Evolutionary conservation across 2,888 invertebrate species (phyloP), one percentile per base, ranked within the genome.

Genomic region (Ormyrus nitidulus): DNA sequence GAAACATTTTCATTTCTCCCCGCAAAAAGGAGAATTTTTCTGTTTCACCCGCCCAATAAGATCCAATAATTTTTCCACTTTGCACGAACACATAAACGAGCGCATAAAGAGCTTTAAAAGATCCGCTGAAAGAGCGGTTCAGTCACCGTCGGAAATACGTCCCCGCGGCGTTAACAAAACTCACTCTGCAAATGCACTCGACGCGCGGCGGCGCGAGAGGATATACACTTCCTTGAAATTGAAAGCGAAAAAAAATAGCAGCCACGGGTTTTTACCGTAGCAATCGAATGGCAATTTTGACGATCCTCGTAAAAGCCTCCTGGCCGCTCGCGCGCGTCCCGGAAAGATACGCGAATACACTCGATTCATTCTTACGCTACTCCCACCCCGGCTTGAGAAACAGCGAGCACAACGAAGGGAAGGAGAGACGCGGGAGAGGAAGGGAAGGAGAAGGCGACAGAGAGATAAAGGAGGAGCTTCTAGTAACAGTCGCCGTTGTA

Each of bases 241-340:
- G 56, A 74, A 65, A 5, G 10, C 7, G 44, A 10, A 71, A 59
- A 59, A 59, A 71, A 58, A 59, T 13, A 8, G 10, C 70, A 58
- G 8, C 49, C n/a, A 61, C 34, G 8, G 19, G 44, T 19, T 70
- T 59, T 58, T 59, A 70, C n/a, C n/a, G 9, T 61, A 54, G 10
- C 71, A 58, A 71, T 77, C 46, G 59, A 77, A 77, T 56, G 53
- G 66, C 72, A 65, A 72, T 77, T 71, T 51, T 77, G 61, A 72
- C 61, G 72, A 77, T 77, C 46, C 77, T 71, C 71, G 61, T 77
- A 77, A 71, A 71, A 77, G 71, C 34, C 34, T 4, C 34, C 34
- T 34, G 34, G 34, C 19, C 61, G 53, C 34, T 49, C 49, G 6
- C 69, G 6, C 19, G 54, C 7, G n/a, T 13, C 10, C n/a, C 10